Evolutionary conservation across 2,113 vertebrate species (phyloP).

Genomic region (Origma solitaria): DNA sequence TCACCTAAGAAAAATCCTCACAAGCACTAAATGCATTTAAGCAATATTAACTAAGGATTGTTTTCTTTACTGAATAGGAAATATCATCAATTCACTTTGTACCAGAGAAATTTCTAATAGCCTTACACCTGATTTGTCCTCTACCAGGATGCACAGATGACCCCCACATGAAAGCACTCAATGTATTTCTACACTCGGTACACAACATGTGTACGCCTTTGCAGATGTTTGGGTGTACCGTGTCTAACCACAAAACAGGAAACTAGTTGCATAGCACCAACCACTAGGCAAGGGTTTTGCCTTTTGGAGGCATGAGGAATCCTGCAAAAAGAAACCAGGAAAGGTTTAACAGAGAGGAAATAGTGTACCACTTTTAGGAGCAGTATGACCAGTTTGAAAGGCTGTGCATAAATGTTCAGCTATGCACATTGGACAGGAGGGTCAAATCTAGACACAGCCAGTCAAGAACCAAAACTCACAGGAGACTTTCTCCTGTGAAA

Average conservation of each 20-base stretch:
- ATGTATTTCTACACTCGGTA: not conserved
- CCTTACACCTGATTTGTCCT: not conserved
- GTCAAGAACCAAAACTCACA: not conserved
- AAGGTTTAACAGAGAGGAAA: not conserved
- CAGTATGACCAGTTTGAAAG: not conserved
- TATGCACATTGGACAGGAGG: not conserved
- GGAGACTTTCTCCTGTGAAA: not conserved
- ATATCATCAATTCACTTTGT: not conserved
- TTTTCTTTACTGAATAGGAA: not conserved
- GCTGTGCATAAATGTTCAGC: not conserved
- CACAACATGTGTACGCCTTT: not conserved
- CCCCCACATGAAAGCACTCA: not conserved
- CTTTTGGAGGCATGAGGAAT: not conserved
- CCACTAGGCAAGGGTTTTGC: not conserved
- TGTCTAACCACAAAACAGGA: not conserved
- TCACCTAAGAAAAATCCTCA: not conserved
- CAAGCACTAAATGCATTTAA: not conserved
- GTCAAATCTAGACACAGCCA: not conserved
- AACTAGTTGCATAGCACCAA: not conserved
- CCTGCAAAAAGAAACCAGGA: not conserved
- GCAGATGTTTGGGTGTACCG: not conserved
- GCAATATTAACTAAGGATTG: not conserved
- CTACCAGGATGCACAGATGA: not conserved
- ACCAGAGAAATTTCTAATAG: not conserved
- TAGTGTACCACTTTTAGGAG: not conserved